Conservation (phyloP, 2,113 vertebrate genomes). For the Siniperca chuatsi region DNA sequence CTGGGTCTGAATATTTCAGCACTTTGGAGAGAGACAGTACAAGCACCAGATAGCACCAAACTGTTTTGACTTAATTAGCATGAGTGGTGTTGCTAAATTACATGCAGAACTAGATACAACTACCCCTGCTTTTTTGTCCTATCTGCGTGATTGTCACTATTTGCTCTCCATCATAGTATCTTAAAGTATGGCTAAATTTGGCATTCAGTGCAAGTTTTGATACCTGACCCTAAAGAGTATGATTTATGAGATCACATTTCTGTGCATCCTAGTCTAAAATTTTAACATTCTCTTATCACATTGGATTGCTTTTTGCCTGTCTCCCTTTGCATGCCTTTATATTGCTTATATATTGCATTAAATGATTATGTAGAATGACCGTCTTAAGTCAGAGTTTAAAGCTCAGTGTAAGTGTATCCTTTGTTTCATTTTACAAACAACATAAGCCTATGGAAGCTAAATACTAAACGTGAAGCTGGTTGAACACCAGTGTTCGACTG, state of each 20-base stretch:
- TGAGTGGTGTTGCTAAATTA: not conserved
- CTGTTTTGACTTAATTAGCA: slow-evolving; percentile 24
- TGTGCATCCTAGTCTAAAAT: not conserved
- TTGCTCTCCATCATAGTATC: not conserved
- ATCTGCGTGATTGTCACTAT: not conserved
- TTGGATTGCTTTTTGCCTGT: not conserved
- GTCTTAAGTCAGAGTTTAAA: not conserved
- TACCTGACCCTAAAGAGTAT: not conserved
- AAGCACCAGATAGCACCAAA: not conserved
- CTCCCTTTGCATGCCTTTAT: not conserved
- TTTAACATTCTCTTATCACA: not conserved
- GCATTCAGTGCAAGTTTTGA: not conserved
- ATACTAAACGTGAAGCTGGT: not conserved
- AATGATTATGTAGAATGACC: not conserved
- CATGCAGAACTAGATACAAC: not conserved
- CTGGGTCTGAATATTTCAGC: slow-evolving; percentile 39
- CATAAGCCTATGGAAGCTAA: not conserved
- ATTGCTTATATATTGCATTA: not conserved
- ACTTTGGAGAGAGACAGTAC: slow-evolving; percentile 39
- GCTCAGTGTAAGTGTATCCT: not conserved
- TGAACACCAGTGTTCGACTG: not conserved
- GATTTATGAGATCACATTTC: not conserved
- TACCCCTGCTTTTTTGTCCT: not conserved
- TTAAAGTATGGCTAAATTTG: not conserved
- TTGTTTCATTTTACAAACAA: not conserved